Percentiles rank a stretch among this genome's conserved stretches.
Conservation (phyloP, 2,797 vertebrate species). For the Schizopygopsis pylzovi region DNA sequence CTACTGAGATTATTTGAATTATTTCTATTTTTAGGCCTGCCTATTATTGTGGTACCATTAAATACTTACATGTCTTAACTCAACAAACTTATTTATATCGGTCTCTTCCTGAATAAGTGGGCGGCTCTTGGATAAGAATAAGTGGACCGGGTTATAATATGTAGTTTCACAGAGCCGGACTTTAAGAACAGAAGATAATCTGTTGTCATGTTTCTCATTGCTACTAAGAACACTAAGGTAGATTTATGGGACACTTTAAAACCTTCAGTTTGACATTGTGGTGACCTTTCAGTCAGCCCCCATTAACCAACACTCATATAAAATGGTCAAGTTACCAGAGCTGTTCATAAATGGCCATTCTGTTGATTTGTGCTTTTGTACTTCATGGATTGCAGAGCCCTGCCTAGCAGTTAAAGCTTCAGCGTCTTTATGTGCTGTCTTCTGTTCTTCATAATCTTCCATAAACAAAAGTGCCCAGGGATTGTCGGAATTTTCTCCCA, state of each 20-base stretch:
- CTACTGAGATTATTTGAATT: neutral
- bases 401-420: slow-evolving; percentile 32
- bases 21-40: neutral
- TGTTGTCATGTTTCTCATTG: slow-evolving; percentile 8
- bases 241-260: slow-evolving; percentile 23
- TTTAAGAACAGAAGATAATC: neutral
- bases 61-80: neutral
- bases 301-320: slow-evolving; percentile 20
- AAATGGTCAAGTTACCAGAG: slow-evolving; percentile 8
- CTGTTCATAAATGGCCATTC: slow-evolving; percentile 21
- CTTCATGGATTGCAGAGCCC: slow-evolving; percentile 31
- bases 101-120: neutral
- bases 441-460: slow-evolving; percentile 51
- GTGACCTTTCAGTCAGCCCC: slow-evolving; percentile 27
- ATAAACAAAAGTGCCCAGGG: slow-evolving; percentile 49
- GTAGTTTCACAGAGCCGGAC: neutral
- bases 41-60: neutral
- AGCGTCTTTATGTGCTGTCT: slow-evolving; percentile 37
- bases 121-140: neutral
- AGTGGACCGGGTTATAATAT: neutral
- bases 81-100: neutral
- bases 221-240: neutral
- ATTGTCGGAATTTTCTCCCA: slow-evolving; percentile 23
- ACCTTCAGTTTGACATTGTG: slow-evolving; percentile 32
- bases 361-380: slow-evolving; percentile 47